phyloP scores from a whole-genome alignment of 1,140 invertebrate species.

The Paramacrobiotus metropolitanus region DNA sequence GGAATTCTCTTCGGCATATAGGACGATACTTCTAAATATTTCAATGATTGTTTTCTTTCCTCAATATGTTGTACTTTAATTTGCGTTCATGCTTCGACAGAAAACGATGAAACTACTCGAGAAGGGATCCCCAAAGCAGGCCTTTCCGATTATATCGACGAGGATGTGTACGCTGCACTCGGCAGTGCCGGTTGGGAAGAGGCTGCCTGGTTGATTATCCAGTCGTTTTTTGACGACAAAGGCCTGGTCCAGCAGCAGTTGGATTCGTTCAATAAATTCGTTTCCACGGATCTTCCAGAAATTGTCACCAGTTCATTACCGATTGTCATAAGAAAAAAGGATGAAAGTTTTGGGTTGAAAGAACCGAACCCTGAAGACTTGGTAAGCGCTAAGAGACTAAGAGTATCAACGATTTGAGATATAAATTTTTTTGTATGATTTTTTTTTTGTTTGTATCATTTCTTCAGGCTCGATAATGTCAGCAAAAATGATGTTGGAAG shows the following conservation, averaged over 20 bases:
- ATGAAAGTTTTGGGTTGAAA: not conserved
- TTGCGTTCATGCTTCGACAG: too few relatives aligned
- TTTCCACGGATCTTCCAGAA: not conserved
- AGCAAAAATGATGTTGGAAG: not conserved
- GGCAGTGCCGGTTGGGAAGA: not conserved
- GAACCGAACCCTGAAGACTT: not conserved
- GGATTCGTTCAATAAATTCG: not conserved
- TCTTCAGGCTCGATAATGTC: too few relatives aligned
- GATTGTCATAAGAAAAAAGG: not conserved
- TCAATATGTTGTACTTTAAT: too few relatives aligned
- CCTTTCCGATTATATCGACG: not conserved
- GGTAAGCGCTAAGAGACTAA: too few relatives aligned
- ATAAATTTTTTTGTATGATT: not conserved
- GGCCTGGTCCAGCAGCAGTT: not conserved
- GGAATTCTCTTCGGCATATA: too few relatives aligned
- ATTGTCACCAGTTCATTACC: not conserved
- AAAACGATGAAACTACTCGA: too few relatives aligned
- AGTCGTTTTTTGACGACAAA: not conserved
- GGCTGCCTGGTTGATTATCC: not conserved
- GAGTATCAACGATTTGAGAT: not conserved
- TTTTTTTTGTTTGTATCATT: too few relatives aligned
- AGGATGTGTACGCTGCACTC: too few relatives aligned
- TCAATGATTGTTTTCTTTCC: too few relatives aligned
- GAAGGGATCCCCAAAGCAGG: too few relatives aligned
- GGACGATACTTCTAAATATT: too few relatives aligned